Percentiles rank a stretch among this genome's conserved stretches.
Evolutionary conservation across 2,888 invertebrate genomes (phyloP).

Genomic region (Cylindroiulus punctatus): DNA sequence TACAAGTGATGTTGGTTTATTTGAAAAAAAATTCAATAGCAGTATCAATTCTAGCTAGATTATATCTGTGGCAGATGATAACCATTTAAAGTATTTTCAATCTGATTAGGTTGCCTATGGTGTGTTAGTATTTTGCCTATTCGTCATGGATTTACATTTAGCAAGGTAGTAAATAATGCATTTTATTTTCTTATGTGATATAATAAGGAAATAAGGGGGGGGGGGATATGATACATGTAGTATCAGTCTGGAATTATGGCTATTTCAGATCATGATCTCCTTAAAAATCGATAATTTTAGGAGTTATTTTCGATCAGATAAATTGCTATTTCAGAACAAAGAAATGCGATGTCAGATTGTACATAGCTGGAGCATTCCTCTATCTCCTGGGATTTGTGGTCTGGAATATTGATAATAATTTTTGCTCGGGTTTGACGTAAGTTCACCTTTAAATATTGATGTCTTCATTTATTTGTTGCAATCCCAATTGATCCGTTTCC

Average conservation of each 20-base stretch:
- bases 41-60: too few relatives aligned
- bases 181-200: too few relatives aligned
- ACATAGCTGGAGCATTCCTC: slow-evolving; percentile 60
- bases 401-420: slow-evolving; percentile 68
- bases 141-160: slow-evolving; percentile 59
- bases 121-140: slow-evolving; percentile 62
- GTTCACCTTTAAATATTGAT: slow-evolving; percentile 17
- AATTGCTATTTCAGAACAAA: slow-evolving; percentile 57
- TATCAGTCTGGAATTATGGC: too few relatives aligned
- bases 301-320: background rate
- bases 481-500: background rate
- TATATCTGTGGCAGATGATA: too few relatives aligned
- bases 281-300: too few relatives aligned
- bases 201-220: too few relatives aligned
- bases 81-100: background rate
- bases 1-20: too few relatives aligned
- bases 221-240: too few relatives aligned
- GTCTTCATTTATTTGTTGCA: background rate
- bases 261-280: too few relatives aligned
- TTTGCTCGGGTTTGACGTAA: slow-evolving; percentile 65
- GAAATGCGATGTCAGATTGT: slow-evolving; percentile 60
- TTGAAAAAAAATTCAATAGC: too few relatives aligned
- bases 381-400: slow-evolving; percentile 66
- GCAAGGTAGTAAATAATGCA: slow-evolving; percentile 48
- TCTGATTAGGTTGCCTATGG: slow-evolving; percentile 63